phyloP scores from a whole-genome alignment of 2,797 vertebrate species.

The Microctenopoma steveboyesi region DNA sequence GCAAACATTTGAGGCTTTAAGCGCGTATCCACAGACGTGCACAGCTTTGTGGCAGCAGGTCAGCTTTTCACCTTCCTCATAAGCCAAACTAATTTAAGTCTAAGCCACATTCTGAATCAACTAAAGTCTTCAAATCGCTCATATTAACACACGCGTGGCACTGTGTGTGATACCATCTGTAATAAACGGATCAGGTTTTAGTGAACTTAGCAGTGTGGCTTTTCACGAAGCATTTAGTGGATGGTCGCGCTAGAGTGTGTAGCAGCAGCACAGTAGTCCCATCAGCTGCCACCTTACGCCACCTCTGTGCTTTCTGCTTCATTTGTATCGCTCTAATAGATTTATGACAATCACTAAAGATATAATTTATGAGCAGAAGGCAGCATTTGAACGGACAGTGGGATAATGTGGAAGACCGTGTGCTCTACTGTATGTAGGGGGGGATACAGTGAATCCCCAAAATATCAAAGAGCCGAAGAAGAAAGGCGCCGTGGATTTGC shows the following conservation, averaged over 20 bases:
- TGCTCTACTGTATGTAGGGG: background rate
- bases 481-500: background rate
- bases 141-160: no score
- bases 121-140: no score
- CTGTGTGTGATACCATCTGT: no score
- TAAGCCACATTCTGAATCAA: background rate
- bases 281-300: background rate
- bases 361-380: background rate
- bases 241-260: background rate
- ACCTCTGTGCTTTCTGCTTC: background rate
- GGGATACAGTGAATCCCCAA: background rate
- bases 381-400: background rate
- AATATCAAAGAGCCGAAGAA: background rate
- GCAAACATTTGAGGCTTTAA: slow-evolving; percentile 21
- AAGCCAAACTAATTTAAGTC: background rate
- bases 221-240: slow-evolving; percentile 2
- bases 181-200: slow-evolving; percentile 4
- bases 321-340: no score
- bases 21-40: background rate
- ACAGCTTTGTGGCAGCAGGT: background rate
- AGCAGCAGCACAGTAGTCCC: background rate
- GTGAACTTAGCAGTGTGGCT: slow-evolving; percentile 14
- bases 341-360: background rate
- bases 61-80: background rate
- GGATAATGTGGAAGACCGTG: background rate